Conservation (phyloP, 2,888 invertebrate genomes). For the Rhodophaea formosa region DNA sequence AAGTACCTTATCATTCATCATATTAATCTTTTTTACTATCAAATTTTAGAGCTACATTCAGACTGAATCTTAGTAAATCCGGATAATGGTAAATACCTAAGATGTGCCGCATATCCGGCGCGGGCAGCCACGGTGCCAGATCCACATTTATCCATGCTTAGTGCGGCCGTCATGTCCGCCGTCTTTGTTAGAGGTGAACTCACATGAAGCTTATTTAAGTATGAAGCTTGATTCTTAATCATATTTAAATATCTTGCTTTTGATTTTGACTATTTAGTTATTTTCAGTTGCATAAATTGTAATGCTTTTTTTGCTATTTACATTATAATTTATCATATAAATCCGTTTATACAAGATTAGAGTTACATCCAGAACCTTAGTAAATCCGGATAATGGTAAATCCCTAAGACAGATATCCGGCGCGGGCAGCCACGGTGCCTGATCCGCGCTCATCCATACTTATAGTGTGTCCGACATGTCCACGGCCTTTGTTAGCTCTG, state of each 20-base stretch:
- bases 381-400: constrained; percentile 44
- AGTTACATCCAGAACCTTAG: too few species aligned
- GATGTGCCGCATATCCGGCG: constrained; percentile 57
- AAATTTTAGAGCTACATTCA: too few species aligned
- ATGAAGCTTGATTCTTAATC: neutral
- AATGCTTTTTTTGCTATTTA: too few species aligned
- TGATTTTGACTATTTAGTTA: too few species aligned
- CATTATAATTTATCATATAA: too few species aligned
- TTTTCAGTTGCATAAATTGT: too few species aligned
- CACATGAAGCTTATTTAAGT: neutral
- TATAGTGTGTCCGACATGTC: constrained; percentile 44
- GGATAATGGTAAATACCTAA: constrained; percentile 58
- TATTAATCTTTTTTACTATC: too few species aligned
- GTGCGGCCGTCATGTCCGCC: constrained; percentile 40
- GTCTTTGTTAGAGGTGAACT: constrained; percentile 42
- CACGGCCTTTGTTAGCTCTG: constrained; percentile 50
- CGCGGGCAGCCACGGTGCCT: constrained; percentile 73
- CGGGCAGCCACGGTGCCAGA: constrained; percentile 74
- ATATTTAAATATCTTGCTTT: neutral
- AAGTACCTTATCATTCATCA: too few species aligned
- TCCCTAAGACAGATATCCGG: constrained; percentile 56
- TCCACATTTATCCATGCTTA: constrained; percentile 70
- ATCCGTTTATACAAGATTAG: too few species aligned
- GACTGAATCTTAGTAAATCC: too few species aligned
- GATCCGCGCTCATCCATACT: constrained; percentile 72